phyloP scores from a whole-genome alignment of 2,113 vertebrate species.

The Dromaius novaehollandiae region DNA sequence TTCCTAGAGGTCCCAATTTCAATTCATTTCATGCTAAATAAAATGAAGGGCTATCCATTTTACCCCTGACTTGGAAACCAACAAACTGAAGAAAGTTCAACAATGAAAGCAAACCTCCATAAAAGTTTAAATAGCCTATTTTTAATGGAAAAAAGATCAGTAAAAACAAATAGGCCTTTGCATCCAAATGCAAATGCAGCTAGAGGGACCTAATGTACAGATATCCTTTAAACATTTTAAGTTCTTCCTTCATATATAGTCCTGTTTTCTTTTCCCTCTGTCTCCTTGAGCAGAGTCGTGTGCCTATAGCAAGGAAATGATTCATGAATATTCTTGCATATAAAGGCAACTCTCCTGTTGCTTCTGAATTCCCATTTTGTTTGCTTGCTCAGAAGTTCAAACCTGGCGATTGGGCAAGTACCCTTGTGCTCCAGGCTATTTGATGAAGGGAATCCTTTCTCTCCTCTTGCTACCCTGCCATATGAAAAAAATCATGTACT shows the following conservation, averaged over 20 bases:
- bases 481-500: not conserved
- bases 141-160: not conserved
- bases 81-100: not conserved
- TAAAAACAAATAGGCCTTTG: not conserved
- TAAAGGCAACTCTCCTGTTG: not conserved
- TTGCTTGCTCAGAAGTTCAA: not conserved
- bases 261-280: not conserved
- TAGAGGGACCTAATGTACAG: not conserved
- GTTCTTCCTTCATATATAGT: not conserved
- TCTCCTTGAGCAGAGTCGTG: not conserved
- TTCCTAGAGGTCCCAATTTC: slow-evolving; percentile 15
- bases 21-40: slow-evolving; percentile 42
- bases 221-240: not conserved
- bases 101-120: not conserved
- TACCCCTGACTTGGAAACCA: not conserved
- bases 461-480: not conserved
- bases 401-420: not conserved
- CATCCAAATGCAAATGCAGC: not conserved
- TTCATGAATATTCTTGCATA: not conserved
- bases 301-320: not conserved
- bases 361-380: not conserved
- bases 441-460: not conserved
- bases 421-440: not conserved
- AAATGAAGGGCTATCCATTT: slow-evolving; percentile 25
- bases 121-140: not conserved